Evolutionary conservation across 2,888 invertebrate genomes (phyloP), one percentile per base, ranked within the genome.

Genomic region (Eilema caniola): DNA sequence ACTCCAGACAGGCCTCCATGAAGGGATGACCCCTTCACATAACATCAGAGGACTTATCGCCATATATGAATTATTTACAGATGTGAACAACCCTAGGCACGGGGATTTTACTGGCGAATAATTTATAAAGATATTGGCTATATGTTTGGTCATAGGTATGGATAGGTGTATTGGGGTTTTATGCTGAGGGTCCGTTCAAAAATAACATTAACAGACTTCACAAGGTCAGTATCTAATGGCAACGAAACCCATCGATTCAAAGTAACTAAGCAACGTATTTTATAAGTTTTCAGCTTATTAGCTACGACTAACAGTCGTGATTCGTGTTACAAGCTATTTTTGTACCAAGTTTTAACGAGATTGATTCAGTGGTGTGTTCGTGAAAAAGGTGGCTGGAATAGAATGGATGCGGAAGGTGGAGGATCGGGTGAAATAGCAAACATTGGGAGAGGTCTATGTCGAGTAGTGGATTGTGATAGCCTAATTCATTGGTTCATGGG

Each of bases 11-110:
- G 25, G 67, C 53, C 37, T 37, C 64, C 33, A 31, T 70, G 25
- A 62, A 71, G 65, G 66, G 71, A 73, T 73, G 74, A 73, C 74
- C 72, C 66, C 59, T 60, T 59, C 61, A 70, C 53, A 72, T 73
- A 74, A 73, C 77, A 28, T 63, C 71, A 65, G 72, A 67, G 68
- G 41, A 70, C 72, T 74, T 75, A 81, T 79, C 67, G 72, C 66
- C n/a, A 69, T 67, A 33, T 47, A 63, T 81, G 77, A 81, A 79
- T 81, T 74, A 81, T 81, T 81, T 68, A 80, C 70, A 37, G 65
- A 62, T 20, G 70, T 62, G 65, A 47, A 71, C 69, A 70, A 74
- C 73, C 74, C 70, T 61, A 71, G 68, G 69, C 69, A 67, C 73
- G 72, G 70, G 70, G 72, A 77, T 81, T 81, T 81, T 74, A 74